Conservation (phyloP, 2,797 vertebrate species). For the Myotis vivesi region DNA sequence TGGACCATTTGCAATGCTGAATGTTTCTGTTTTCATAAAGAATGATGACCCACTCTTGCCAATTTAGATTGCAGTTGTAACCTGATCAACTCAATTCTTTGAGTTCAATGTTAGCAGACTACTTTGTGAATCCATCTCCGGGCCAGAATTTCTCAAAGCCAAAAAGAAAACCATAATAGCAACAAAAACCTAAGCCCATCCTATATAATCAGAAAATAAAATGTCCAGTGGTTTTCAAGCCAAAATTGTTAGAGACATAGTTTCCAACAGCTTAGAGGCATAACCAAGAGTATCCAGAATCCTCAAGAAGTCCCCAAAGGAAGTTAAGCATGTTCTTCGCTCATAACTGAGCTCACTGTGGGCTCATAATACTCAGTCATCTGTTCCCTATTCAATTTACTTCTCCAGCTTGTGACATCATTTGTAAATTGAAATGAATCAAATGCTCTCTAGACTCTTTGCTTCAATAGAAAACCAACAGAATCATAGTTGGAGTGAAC, state of each 20-base stretch:
- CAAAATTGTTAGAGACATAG: neutral
- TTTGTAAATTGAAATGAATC: constrained; percentile 31
- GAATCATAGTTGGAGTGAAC: neutral
- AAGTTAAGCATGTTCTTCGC: neutral
- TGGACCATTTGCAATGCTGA: neutral
- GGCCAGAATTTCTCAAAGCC: neutral
- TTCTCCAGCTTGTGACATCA: neutral
- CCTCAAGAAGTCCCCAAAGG: neutral
- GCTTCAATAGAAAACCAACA: neutral
- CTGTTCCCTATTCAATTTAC: neutral
- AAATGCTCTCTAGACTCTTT: neutral
- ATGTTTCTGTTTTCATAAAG: neutral
- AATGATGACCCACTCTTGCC: neutral
- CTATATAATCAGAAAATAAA: neutral
- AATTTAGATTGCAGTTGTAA: constrained; percentile 37
- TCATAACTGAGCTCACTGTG: neutral
- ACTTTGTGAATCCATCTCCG: neutral
- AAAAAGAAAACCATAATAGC: neutral
- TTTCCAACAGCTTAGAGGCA: neutral
- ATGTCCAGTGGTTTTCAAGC: neutral
- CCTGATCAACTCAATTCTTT: neutral
- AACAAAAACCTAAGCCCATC: neutral
- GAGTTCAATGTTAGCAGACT: neutral
- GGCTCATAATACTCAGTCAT: neutral
- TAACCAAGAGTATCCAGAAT: neutral